Conservation (phyloP, 2,888 invertebrate genomes). For the Microplitis deprimator region DNA sequence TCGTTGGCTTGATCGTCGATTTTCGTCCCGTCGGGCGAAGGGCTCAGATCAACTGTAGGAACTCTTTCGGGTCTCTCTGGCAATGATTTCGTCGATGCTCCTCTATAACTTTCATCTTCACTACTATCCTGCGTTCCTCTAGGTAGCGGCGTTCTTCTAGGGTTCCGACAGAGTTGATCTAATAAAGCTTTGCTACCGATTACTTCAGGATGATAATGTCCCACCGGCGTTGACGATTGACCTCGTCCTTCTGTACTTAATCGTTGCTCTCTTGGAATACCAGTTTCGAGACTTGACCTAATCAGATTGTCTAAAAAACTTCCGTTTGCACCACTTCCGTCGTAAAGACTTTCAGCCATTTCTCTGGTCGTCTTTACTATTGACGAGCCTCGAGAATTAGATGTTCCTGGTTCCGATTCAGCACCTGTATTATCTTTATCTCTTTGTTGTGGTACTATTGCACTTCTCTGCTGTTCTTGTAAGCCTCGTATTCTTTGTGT, state of each 20-base stretch:
- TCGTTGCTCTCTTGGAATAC: constrained; percentile 72
- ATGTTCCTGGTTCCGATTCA: constrained; percentile 61
- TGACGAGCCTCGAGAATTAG: constrained; percentile 67
- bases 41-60: constrained; percentile 69
- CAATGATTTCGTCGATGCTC: constrained; percentile 52
- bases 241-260: constrained; percentile 60
- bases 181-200: constrained; percentile 77
- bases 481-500: constrained; percentile 86
- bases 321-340: constrained; percentile 80
- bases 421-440: constrained; percentile 55
- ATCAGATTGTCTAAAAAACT: constrained; percentile 88
- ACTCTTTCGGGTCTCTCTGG: constrained; percentile 67
- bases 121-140: constrained; percentile 69
- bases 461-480: constrained; percentile 77
- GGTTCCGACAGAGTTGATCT: constrained; percentile 79
- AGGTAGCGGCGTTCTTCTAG: constrained; percentile 73
- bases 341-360: constrained; percentile 78
- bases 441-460: constrained; percentile 61
- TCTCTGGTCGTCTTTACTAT: constrained; percentile 75
- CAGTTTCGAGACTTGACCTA: constrained; percentile 83
- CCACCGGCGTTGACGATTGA: constrained; percentile 69
- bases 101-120: constrained; percentile 72
- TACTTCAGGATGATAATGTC: constrained; percentile 72
- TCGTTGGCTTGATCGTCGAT: constrained; percentile 65
- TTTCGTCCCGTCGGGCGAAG: constrained; percentile 65